Percentiles rank a stretch among this genome's conserved stretches.
phyloP scores from a whole-genome alignment of 2,797 vertebrate genomes.

The Microctenopoma lineatum region DNA sequence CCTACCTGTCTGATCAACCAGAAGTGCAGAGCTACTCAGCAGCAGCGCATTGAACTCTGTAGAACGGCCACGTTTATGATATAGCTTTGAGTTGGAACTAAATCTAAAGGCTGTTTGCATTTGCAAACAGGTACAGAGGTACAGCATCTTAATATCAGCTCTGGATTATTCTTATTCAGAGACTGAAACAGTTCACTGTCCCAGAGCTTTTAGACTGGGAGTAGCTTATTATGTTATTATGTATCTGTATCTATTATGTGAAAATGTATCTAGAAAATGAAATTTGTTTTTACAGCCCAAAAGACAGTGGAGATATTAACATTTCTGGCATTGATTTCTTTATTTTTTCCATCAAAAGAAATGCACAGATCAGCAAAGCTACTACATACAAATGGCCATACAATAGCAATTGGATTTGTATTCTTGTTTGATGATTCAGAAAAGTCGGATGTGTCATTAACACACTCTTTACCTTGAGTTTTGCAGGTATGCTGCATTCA shows the following conservation, averaged over 20 bases:
- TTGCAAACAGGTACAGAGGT: neutral
- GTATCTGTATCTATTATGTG: too few relatives aligned
- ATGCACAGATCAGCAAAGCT: slow-evolving; percentile 91
- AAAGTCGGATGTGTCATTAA: slow-evolving; percentile 69
- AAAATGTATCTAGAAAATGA: neutral
- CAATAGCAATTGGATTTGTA: slow-evolving; percentile 85
- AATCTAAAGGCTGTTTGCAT: slow-evolving; percentile 30
- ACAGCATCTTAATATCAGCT: slow-evolving; percentile 28
- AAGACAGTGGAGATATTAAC: neutral
- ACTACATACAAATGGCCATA: slow-evolving; percentile 91
- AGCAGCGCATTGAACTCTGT: slow-evolving; percentile 27
- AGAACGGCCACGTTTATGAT: slow-evolving; percentile 25
- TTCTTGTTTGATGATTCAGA: slow-evolving; percentile 70
- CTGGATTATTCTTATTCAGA: slow-evolving; percentile 3
- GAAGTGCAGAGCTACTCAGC: slow-evolving; percentile 19
- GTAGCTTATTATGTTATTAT: neutral
- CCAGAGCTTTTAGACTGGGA: slow-evolving; percentile 6
- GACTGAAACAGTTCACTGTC: slow-evolving; percentile 20
- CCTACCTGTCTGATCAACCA: slow-evolving; percentile 42
- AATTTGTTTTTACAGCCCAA: neutral
- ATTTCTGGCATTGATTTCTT: slow-evolving; percentile 91
- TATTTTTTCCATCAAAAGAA: slow-evolving; percentile 88
- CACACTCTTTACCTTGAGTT: slow-evolving; percentile 70
- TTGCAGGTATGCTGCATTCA: slow-evolving; percentile 80
- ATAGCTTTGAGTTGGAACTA: slow-evolving; percentile 13